Evolutionary conservation across 2,797 vertebrate genomes (phyloP).

Genomic region (Nyctibius grandis): DNA sequence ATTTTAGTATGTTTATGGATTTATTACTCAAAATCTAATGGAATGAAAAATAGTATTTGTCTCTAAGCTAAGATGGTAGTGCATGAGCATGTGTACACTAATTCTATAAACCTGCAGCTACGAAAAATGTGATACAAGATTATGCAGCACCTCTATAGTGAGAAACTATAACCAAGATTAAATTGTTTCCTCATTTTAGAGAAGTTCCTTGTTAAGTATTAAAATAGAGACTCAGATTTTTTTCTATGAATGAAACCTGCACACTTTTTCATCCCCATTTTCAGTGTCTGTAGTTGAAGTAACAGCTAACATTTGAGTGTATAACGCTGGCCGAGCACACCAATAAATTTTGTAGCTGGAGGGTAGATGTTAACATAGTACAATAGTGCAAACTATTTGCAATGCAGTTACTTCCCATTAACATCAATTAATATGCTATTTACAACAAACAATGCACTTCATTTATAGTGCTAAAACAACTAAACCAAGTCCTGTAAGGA

Average conservation of each 20-base stretch:
- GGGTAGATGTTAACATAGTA: not conserved
- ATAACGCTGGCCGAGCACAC: not conserved
- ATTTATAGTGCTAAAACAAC: slow-evolving; percentile 4
- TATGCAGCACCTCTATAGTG: fast-evolving
- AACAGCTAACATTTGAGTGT: not conserved
- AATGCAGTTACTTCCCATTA: not conserved
- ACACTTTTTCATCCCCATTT: not conserved
- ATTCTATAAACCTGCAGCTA: not conserved
- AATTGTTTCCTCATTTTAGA: not conserved
- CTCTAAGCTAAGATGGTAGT: not conserved
- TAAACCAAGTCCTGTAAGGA: not conserved
- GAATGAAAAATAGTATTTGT: not conserved
- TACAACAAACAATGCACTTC: not conserved
- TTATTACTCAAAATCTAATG: not conserved
- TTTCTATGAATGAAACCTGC: not conserved
- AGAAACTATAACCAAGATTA: not conserved
- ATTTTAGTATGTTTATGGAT: not conserved
- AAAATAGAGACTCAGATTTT: not conserved
- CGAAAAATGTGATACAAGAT: not conserved
- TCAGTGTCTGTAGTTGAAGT: not conserved
- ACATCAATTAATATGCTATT: slow-evolving; percentile 8
- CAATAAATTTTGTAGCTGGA: not conserved
- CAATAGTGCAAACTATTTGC: not conserved
- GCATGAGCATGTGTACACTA: not conserved
- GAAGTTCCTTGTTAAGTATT: not conserved